Evolutionary conservation across 1,140 invertebrate genomes (phyloP), one percentile per base, ranked within the genome.

Genomic region (Drosophila rhopaloa): DNA sequence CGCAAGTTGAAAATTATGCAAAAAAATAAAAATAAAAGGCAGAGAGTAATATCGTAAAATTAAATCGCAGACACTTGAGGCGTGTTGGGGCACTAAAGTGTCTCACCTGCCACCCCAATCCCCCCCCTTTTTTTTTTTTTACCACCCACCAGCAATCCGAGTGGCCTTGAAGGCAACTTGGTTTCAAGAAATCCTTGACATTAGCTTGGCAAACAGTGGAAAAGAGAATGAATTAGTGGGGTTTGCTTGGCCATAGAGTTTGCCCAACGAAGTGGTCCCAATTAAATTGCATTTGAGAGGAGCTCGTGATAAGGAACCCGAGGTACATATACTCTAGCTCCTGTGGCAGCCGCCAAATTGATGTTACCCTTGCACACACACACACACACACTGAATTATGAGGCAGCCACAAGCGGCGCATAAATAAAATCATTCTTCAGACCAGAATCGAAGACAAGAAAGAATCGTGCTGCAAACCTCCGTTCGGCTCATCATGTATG

Each of bases 371-470:
- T n/a, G 14, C 47, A n/a, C 29, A 9, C 13, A 24, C 58, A 16
- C 61, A 70, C 61, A 71, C 62, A 72, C 60, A 44, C 60, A 48
- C 76, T 89, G 84, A 89, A 78, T 89, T 89, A 89, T 89, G 84
- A 70, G 63, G 53, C 78, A 81, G 75, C 84, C 84, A 73, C 84
- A 89, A 89, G 84, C 80, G 84, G 77, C 70, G 84, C 84, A 89
- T 89, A 89, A 89, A 89, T 89, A 89, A 88, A 88, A 89, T 75
- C 76, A 82, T 74, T 86, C 66, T 75, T 46, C 60, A 72, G 53
- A 19, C 40, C 62, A 59, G 19, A 60, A 54, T 75, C 62, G 60
- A 72, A 80, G 57, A 51, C 47, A 67, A 62, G 46, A 41, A 27
- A 65, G 50, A 63, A 59, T 70, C 81, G 77, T 81, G 80, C 76